Conservation (phyloP, 2,113 vertebrate genomes). For the Plecotus auritus region DNA sequence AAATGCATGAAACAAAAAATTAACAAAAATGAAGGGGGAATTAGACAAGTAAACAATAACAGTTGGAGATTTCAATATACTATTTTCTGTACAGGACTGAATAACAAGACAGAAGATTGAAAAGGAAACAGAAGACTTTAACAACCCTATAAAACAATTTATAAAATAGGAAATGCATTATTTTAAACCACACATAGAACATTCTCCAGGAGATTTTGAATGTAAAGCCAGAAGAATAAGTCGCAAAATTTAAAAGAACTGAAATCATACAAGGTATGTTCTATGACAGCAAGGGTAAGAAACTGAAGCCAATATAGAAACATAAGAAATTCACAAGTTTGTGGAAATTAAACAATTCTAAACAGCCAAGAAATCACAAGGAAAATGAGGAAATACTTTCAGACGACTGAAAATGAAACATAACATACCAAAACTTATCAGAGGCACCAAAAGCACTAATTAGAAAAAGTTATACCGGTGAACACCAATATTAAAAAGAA, state of each 20-base stretch:
- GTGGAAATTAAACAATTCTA: not conserved
- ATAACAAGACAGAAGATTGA: not conserved
- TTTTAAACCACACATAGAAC: not conserved
- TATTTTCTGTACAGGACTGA: not conserved
- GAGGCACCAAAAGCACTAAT: not conserved
- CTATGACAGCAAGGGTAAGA: not conserved
- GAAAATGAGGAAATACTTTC: not conserved
- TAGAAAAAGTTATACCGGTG: not conserved
- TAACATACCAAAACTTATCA: not conserved
- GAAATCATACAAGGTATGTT: not conserved
- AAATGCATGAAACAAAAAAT: not conserved
- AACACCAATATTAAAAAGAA: not conserved
- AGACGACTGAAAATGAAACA: not conserved
- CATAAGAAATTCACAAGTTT: not conserved
- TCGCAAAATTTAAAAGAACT: not conserved
- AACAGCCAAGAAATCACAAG: not conserved
- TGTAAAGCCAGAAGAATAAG: not conserved
- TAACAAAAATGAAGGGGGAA: not conserved
- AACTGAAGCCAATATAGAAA: not conserved
- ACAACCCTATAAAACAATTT: not conserved
- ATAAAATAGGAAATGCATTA: not conserved
- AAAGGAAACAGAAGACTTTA: not conserved
- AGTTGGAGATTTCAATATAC: not conserved
- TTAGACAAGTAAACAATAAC: not conserved
- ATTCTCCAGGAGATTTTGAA: not conserved